Conservation (phyloP, 2,113 vertebrate species). For the Stigmatopora nigra region DNA sequence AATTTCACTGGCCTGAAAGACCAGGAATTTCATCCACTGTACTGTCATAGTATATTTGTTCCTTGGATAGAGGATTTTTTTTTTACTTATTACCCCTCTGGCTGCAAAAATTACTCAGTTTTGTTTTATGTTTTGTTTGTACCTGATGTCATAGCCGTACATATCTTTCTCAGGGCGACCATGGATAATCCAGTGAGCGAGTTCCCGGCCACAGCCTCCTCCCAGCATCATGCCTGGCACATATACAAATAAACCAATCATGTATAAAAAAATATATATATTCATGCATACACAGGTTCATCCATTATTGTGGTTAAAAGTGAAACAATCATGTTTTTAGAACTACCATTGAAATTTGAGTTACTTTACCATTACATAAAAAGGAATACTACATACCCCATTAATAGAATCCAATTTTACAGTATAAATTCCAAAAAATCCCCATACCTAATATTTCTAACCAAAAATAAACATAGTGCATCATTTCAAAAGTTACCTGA, state of each 20-base stretch:
- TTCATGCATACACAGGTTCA: too few relatives aligned
- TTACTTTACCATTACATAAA: too few relatives aligned
- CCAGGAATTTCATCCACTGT: background rate
- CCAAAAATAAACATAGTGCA: background rate
- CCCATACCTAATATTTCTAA: too few relatives aligned
- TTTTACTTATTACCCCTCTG: background rate
- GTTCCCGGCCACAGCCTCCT: constrained; percentile 87
- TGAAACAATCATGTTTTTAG: too few relatives aligned
- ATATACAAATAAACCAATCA: constrained; percentile 1
- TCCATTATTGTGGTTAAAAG: too few relatives aligned
- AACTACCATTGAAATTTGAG: too few relatives aligned
- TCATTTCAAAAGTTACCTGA: constrained; percentile 2
- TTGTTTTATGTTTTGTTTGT: background rate
- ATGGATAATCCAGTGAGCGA: constrained; percentile 88
- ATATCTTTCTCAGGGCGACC: constrained; percentile 94
- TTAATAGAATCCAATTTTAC: too few relatives aligned
- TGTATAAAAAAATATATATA: too few relatives aligned
- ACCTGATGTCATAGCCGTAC: constrained; percentile 95
- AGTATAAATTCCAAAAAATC: too few relatives aligned
- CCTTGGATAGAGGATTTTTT: background rate
- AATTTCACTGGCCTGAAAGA: background rate
- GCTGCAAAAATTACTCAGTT: background rate
- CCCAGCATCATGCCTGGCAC: constrained; percentile 93
- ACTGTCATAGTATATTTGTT: too few relatives aligned
- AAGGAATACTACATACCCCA: too few relatives aligned